Evolutionary conservation across 2,113 vertebrate genomes (phyloP).

Genomic region (Struthidea cinerea): DNA sequence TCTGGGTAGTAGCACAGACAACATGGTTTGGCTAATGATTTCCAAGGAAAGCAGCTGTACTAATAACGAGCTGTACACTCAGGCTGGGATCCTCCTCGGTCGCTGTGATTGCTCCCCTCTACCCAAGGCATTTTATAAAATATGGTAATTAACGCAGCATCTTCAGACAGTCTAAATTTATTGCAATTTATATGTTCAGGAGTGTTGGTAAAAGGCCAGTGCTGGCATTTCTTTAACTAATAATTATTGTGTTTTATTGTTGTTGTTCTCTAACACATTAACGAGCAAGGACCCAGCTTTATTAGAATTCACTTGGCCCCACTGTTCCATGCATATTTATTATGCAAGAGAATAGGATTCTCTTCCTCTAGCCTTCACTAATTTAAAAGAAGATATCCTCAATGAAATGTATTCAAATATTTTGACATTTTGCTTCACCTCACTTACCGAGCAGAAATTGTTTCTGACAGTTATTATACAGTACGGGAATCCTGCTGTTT

Average conservation of each 20-base stretch:
- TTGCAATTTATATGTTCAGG: slow-evolving; percentile 70
- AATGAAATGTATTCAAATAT: slow-evolving; percentile 99
- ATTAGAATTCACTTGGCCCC: slow-evolving; percentile 79
- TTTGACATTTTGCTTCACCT: slow-evolving; percentile 99
- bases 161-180: slow-evolving; percentile 73
- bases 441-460: slow-evolving; percentile 98
- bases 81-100: not conserved
- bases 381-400: slow-evolving; percentile 91
- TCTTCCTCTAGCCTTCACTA: slow-evolving; percentile 80
- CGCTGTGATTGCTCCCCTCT: not conserved
- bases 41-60: not conserved
- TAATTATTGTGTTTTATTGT: slow-evolving; percentile 85
- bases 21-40: not conserved
- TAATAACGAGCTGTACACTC: not conserved
- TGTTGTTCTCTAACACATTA: slow-evolving; percentile 76
- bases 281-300: slow-evolving; percentile 72
- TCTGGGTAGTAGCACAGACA: not conserved
- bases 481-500: slow-evolving; percentile 82
- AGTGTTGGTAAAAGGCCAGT: slow-evolving; percentile 77
- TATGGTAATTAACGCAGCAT: slow-evolving; percentile 74
- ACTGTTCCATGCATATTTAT: slow-evolving; percentile 81
- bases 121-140: slow-evolving; percentile 62
- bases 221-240: slow-evolving; percentile 79
- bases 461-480: slow-evolving; percentile 98
- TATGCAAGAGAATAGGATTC: slow-evolving; percentile 80